Percentiles rank a stretch among this genome's conserved stretches.
Evolutionary conservation across 2,113 vertebrate genomes (phyloP).

Genomic region (Zeus faber): DNA sequence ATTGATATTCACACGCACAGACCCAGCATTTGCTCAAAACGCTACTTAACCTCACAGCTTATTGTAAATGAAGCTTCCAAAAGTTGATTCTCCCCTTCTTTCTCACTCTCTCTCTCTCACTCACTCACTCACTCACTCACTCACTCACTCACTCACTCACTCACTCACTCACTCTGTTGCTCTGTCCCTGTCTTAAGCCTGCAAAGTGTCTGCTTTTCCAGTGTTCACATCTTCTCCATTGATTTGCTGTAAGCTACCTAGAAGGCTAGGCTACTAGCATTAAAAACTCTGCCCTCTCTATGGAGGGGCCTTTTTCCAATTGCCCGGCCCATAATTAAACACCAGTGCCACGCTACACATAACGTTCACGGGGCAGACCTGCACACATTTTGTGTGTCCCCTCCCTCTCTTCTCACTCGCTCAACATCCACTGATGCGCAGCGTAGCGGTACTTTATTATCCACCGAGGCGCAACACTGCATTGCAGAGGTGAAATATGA

Average conservation of each 20-base stretch:
- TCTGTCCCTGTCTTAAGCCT: slow-evolving; percentile 21
- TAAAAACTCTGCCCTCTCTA: background rate
- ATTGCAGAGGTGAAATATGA: too few relatives aligned
- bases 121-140: slow-evolving; percentile 19
- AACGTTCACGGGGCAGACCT: too few relatives aligned
- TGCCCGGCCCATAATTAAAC: too few relatives aligned
- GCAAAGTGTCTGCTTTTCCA: slow-evolving; percentile 39
- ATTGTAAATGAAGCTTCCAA: slow-evolving; percentile 73
- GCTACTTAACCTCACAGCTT: slow-evolving; percentile 76
- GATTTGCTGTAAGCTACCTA: background rate
- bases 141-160: background rate
- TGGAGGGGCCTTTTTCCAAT: too few relatives aligned
- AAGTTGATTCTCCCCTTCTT: slow-evolving; percentile 54
- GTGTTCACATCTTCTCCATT: slow-evolving; percentile 14
- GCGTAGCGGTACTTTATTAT: too few relatives aligned
- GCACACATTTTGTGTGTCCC: too few relatives aligned
- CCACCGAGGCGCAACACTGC: too few relatives aligned
- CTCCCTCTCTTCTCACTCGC: too few relatives aligned
- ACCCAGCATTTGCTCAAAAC: slow-evolving; percentile 72
- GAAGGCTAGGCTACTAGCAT: background rate
- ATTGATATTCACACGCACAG: slow-evolving; percentile 77
- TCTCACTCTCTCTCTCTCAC: slow-evolving; percentile 6
- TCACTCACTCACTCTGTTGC: too few relatives aligned
- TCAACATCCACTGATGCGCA: too few relatives aligned
- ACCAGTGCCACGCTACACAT: too few relatives aligned